Conservation (phyloP, 30 jellyfish, hydroid and myxozoan genomes). For the Nemopilema nomurai region DNA sequence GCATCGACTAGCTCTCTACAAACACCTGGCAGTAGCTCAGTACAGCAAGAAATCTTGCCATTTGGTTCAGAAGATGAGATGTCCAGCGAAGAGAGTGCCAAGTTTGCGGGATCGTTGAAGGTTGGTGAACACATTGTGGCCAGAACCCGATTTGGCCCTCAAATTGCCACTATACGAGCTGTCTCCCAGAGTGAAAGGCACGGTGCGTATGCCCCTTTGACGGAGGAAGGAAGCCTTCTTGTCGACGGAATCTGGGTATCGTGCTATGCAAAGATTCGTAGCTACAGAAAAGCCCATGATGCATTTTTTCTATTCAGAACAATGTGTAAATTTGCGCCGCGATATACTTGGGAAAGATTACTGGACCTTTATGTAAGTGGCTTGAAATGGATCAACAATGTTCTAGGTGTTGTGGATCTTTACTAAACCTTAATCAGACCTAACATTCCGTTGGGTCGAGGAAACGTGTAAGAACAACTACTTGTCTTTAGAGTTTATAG, state of each 20-base stretch:
- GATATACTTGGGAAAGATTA: neutral
- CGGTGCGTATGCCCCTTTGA: constrained; percentile 86
- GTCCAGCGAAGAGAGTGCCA: neutral
- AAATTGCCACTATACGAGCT: neutral
- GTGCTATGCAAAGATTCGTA: constrained; percentile 64
- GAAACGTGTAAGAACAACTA: too few relatives aligned
- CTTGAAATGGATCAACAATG: constrained; percentile 6
- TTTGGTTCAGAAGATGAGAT: neutral
- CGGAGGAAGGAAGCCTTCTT: constrained; percentile 62
- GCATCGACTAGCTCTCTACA: neutral
- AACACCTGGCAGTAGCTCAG: neutral
- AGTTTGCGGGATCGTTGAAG: neutral
- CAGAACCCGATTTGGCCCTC: neutral
- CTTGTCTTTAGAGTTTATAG: neutral
- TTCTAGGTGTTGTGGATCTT: neutral
- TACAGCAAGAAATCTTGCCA: neutral
- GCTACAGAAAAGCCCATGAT: constrained; percentile 22
- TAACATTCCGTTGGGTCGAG: too few relatives aligned
- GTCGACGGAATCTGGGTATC: constrained; percentile 67
- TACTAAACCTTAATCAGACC: neutral
- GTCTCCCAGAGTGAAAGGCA: neutral
- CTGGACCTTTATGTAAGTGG: constrained; percentile 11
- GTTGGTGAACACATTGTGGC: too few relatives aligned
- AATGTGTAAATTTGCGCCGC: neutral
- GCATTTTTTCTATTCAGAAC: constrained; percentile 31